These are phyloP conservation scores for Plecotus auritus DNA, from an alignment of 2,113 vertebrate genomes.

Conservation along the genomic window DNA sequence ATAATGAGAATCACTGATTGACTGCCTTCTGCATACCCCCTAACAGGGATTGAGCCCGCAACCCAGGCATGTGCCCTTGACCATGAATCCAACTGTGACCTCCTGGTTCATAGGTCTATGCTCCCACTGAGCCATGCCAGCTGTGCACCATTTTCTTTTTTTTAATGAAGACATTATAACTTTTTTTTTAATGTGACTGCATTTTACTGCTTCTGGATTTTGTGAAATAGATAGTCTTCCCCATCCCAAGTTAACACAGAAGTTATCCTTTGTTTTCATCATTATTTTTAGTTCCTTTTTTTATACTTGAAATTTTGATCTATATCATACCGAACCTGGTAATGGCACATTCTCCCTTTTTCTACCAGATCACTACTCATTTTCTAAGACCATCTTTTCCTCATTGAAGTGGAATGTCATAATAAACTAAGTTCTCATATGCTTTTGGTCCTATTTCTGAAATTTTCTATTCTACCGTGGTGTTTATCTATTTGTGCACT, in stretches of 20 bases:
- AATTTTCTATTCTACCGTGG: background rate
- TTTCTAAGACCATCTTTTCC: background rate
- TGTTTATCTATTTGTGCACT: background rate
- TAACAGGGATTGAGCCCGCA: too few species aligned
- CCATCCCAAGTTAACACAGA: background rate
- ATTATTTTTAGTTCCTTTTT: background rate
- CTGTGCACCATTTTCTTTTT: background rate
- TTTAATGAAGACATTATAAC: background rate
- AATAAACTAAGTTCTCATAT: background rate
- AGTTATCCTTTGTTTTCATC: background rate
- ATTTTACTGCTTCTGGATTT: background rate
- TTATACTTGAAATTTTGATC: background rate
- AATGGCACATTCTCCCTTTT: background rate
- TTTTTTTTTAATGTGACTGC: background rate
- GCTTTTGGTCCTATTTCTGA: background rate
- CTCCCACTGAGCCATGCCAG: too few species aligned
- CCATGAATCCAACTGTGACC: too few species aligned
- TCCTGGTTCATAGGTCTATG: too few species aligned
- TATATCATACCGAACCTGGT: background rate
- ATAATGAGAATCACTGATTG: too few species aligned
- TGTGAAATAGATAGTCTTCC: background rate
- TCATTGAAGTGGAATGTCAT: background rate
- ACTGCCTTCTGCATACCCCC: too few species aligned
- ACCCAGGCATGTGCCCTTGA: too few species aligned
- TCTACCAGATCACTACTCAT: background rate